A percentile compares a stretch with the other conserved stretches of the same genome.
phyloP scores from a whole-genome alignment of 2,797 vertebrate species.

The Hemitrygon akajei region DNA sequence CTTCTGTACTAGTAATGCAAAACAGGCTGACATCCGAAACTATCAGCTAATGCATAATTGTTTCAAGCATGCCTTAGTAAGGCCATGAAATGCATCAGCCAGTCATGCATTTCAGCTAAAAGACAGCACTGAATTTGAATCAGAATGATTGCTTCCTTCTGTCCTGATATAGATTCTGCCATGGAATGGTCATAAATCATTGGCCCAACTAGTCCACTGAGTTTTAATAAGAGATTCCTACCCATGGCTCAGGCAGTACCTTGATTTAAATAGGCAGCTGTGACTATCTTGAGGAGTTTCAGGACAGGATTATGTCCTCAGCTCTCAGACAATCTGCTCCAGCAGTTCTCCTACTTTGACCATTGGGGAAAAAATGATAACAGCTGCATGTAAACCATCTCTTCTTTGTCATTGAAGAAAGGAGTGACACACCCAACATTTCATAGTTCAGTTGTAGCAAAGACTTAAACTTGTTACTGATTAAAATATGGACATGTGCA shows the following conservation, averaged over 20 bases:
- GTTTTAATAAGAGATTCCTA: not conserved
- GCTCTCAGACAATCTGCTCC: constrained; percentile 15
- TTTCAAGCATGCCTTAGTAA: not conserved
- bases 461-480: not conserved
- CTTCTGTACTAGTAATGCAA: not conserved
- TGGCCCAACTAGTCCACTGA: not conserved
- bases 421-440: not conserved
- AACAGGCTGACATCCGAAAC: not conserved
- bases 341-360: constrained; percentile 7
- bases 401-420: not conserved
- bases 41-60: not conserved
- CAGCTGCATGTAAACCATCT: constrained; percentile 16
- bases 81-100: not conserved
- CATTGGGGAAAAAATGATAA: not conserved
- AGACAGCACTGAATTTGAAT: constrained; percentile 2
- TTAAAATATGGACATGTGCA: not conserved
- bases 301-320: not conserved
- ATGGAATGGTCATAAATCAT: constrained; percentile 11
- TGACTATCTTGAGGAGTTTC: constrained; percentile 15
- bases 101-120: not conserved
- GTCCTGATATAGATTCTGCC: not conserved
- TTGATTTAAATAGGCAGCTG: constrained; percentile 30
- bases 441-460: not conserved
- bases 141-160: constrained; percentile 10
- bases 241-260: not conserved